Evolutionary conservation across 2,888 invertebrate genomes (phyloP), one percentile per base, ranked within the genome.

Genomic region (Unio delphinus): DNA sequence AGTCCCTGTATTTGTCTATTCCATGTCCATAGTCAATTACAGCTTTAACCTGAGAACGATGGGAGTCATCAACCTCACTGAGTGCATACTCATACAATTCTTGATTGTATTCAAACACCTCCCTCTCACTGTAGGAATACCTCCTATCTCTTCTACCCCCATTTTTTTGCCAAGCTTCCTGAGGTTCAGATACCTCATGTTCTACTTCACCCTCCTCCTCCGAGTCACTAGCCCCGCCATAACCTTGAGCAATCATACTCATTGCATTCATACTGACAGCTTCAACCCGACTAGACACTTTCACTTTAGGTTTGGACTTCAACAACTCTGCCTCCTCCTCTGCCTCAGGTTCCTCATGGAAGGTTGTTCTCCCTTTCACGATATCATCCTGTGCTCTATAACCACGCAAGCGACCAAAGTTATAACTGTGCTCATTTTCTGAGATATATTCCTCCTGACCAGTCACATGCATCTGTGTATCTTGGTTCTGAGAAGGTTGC

Each of bases 161-260:
- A 65, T 55, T 55, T 56, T 55, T 34, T 26, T 45, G 61, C n/a
- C 65, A 56, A 57, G 65, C 59, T 63, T 70, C 69, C 11, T 65
- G 62, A 26, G 58, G 34, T 26, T 63, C 69, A 20, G 66, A 15
- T 34, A 20, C 30, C 20, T 63, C 63, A 63, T 86, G 81, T 60
- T 87, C 88, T 11, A 88, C 82, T 68, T 89, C 89, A 6, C 88
- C 89, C 63, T 89, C 89, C 69, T 89, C 89, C 68, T 88, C 89
- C 0, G 87, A 87, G n/a, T 87, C 88, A 56, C 75, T 74, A 45
- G 69, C 73, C n/a, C 68, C 73, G 58, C 79, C 80, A 73, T 87
- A 87, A 59, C 82, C 85, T 66, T 85, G 80, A 69, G 86, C 87
- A 34, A 88, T 84, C 65, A 86, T 78, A 56, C 78, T 83, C 81